Conservation (phyloP, 2,888 invertebrate genomes). For the Noctuana brunneofusca region DNA sequence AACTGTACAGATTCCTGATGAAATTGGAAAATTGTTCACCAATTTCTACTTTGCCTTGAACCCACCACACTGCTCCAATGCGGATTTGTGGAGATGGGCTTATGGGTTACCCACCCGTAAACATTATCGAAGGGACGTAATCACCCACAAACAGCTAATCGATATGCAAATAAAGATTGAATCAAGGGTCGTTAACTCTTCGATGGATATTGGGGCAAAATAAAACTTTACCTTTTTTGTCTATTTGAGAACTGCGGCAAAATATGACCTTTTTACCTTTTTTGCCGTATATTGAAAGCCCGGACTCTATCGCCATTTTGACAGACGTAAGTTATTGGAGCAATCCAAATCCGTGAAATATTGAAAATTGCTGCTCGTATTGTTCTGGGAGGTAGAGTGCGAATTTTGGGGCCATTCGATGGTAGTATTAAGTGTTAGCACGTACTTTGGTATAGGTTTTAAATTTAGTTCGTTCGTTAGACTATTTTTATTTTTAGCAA, state of each 20-base stretch:
- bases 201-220: slow-evolving; percentile 3
- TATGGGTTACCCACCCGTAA: slow-evolving; percentile 22
- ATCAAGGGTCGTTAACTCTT: slow-evolving; percentile 18
- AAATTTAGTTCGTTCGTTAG: not conserved
- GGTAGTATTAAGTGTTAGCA: not conserved
- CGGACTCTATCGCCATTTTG: slow-evolving; percentile 53
- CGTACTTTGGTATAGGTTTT: not conserved
- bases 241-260: slow-evolving; percentile 6
- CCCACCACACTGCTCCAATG: too few species aligned
- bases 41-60: too few species aligned
- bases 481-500: too few species aligned
- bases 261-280: slow-evolving; percentile 6
- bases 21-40: too few species aligned
- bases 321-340: slow-evolving; percentile 61
- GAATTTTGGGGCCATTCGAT: slow-evolving; percentile 3
- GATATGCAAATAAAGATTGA: slow-evolving; percentile 24
- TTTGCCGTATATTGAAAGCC: slow-evolving; percentile 28
- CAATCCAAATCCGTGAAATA: slow-evolving; percentile 59
- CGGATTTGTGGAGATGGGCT: too few species aligned
- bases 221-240: slow-evolving; percentile 11
- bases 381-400: not conserved
- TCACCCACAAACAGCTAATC: slow-evolving; percentile 20
- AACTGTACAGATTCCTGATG: too few species aligned
- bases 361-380: slow-evolving; percentile 41
- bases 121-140: slow-evolving; percentile 20